Conservation (phyloP, 2,797 vertebrate species). For the Amblyopsis hoosieri region DNA sequence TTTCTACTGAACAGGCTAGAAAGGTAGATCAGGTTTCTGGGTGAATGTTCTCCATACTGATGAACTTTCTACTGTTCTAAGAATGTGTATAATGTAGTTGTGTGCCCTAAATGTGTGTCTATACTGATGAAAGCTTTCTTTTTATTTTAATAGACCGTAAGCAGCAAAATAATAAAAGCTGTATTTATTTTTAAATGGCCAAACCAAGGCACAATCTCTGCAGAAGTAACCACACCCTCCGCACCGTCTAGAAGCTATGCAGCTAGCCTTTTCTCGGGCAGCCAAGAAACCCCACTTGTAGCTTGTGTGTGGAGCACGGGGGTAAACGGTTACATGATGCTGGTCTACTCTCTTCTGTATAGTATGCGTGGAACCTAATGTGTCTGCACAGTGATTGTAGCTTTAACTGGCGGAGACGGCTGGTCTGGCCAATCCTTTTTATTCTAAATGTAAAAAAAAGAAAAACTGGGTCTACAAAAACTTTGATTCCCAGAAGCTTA, state of each 20-base stretch:
- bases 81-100: background rate
- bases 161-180: too few species aligned
- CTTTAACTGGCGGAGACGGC: background rate
- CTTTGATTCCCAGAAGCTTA: background rate
- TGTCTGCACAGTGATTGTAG: background rate
- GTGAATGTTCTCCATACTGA: slow-evolving; percentile 5
- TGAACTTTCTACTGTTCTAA: background rate
- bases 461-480: too few species aligned
- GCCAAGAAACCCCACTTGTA: background rate
- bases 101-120: background rate
- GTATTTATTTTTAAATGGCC: too few species aligned
- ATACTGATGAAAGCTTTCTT: too few species aligned
- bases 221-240: background rate
- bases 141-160: too few species aligned
- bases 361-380: background rate
- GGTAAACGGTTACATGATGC: background rate
- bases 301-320: background rate
- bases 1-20: background rate
- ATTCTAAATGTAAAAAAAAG: too few species aligned
- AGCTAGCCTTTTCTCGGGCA: background rate
- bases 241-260: background rate
- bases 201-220: too few species aligned
- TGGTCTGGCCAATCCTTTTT: background rate
- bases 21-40: slow-evolving; percentile 1
- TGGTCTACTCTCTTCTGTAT: background rate